Evolutionary conservation across 2,113 vertebrate genomes (phyloP).

Genomic region (Saimiri boliviensis): DNA sequence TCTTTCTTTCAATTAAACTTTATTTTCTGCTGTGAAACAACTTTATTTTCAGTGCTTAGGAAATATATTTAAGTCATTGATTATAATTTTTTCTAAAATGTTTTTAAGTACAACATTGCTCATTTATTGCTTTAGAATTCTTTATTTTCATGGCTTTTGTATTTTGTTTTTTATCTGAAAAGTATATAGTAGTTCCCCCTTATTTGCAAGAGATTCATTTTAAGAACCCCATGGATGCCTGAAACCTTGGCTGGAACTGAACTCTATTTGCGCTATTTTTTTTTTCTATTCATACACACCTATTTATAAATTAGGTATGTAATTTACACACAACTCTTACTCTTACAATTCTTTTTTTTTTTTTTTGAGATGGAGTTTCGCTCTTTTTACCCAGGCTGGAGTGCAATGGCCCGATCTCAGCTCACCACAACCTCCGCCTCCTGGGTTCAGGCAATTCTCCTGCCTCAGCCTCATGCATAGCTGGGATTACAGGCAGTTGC

Average conservation of each 20-base stretch:
- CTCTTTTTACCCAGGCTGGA: too few relatives aligned
- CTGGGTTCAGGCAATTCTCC: too few relatives aligned
- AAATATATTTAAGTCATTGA: slow-evolving; percentile 1
- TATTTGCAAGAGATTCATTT: background rate
- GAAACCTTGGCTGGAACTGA: background rate
- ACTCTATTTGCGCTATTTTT: background rate
- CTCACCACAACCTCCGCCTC: too few relatives aligned
- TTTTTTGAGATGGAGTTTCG: too few relatives aligned
- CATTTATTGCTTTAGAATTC: background rate
- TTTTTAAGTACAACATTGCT: background rate
- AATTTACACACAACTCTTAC: too few relatives aligned
- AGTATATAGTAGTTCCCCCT: background rate
- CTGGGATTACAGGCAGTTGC: too few relatives aligned
- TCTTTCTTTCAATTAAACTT: slow-evolving; percentile 18
- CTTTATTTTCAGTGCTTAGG: slow-evolving; percentile 37
- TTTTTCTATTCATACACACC: background rate
- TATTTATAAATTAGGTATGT: background rate
- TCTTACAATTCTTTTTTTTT: background rate
- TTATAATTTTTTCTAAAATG: background rate
- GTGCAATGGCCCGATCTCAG: too few relatives aligned
- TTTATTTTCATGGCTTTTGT: slow-evolving; percentile 10
- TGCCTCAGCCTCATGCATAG: too few relatives aligned
- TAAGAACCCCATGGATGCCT: background rate
- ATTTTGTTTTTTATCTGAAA: slow-evolving; percentile 31
- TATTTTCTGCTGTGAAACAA: background rate